Conservation (phyloP, 2,113 vertebrate species). For the Eudyptes chrysolophus region DNA sequence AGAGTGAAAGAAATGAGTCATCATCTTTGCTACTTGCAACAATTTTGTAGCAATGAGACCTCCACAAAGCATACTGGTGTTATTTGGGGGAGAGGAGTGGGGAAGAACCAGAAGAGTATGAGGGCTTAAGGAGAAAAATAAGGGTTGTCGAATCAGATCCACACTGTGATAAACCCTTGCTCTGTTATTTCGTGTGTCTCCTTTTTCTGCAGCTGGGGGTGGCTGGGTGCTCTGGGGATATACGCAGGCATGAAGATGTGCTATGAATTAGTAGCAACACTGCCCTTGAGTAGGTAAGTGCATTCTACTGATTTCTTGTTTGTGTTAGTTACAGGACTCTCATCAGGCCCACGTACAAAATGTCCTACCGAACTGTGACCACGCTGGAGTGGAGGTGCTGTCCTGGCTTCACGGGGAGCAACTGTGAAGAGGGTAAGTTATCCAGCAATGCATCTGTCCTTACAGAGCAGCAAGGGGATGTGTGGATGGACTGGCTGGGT, state of each 20-base stretch:
- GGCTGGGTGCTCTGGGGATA: background rate
- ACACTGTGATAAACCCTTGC: accelerated
- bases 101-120: background rate
- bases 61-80: background rate
- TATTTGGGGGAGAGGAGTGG: background rate
- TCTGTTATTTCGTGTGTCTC: background rate
- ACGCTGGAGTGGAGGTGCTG: slow-evolving; percentile 93
- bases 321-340: slow-evolving; percentile 93
- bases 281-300: accelerated
- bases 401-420: slow-evolving; percentile 87
- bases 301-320: slow-evolving; percentile 39
- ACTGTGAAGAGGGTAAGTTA: slow-evolving; percentile 88
- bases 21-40: background rate
- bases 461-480: background rate
- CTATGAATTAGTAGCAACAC: background rate
- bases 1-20: background rate
- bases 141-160: background rate
- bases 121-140: background rate
- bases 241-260: background rate
- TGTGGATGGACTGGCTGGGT: background rate
- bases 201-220: background rate
- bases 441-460: background rate
- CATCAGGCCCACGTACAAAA: slow-evolving; percentile 88
- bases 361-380: slow-evolving; percentile 87
- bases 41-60: background rate